A percentile compares a stretch with the other conserved stretches of the same genome.
Conservation (phyloP, 2,113 vertebrate species). For the Callionymus lyra region DNA sequence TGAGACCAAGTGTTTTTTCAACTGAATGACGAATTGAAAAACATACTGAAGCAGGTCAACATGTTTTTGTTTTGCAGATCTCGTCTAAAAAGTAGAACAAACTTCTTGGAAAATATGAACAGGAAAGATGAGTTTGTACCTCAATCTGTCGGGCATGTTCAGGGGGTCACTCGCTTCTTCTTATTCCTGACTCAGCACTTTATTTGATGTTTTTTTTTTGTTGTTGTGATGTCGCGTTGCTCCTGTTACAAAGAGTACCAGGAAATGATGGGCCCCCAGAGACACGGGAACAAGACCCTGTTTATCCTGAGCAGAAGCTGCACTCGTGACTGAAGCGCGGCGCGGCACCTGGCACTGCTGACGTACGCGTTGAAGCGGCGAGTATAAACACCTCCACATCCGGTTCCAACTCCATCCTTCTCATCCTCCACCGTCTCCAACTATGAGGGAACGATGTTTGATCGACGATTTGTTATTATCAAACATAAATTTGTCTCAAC, state of each 20-base stretch:
- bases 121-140: not conserved
- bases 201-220: constrained; percentile 54
- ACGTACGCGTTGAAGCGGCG: constrained; percentile 21
- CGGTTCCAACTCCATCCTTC: no score
- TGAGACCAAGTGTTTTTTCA: not conserved
- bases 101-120: not conserved
- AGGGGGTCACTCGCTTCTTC: constrained; percentile 29
- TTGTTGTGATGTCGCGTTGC: constrained; percentile 52
- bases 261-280: constrained; percentile 52
- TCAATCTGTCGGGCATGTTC: constrained; percentile 27
- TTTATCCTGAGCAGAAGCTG: constrained; percentile 55
- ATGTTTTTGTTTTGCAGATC: not conserved
- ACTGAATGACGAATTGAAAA: constrained; percentile 17
- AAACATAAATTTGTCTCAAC: no score
- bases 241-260: constrained; percentile 57
- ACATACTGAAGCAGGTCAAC: not conserved
- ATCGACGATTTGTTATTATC: no score
- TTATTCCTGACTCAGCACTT: constrained; percentile 52
- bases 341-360: constrained; percentile 55
- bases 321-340: constrained; percentile 44
- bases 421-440: no score
- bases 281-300: constrained; percentile 50
- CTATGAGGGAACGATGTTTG: no score
- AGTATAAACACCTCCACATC: no score
- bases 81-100: not conserved